Conservation (phyloP, 2,888 invertebrate genomes). For the Torymus tubicola region DNA sequence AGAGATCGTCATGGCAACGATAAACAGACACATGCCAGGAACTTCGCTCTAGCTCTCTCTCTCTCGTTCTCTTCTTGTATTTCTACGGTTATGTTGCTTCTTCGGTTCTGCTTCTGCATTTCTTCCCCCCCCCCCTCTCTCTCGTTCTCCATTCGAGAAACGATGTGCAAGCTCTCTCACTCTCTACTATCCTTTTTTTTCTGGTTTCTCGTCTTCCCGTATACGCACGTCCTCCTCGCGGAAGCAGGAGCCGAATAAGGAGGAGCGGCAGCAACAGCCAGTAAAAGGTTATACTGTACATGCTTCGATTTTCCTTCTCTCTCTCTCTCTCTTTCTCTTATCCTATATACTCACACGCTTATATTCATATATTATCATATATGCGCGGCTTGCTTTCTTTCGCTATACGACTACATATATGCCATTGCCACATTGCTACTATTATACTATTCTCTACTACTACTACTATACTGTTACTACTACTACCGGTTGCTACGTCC, state of each 20-base stretch:
- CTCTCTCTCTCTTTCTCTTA: background rate
- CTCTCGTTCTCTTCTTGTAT: background rate
- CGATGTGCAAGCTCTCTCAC: background rate
- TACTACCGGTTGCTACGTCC: background rate
- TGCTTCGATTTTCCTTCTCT: constrained; percentile 11
- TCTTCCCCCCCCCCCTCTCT: background rate
- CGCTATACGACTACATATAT: background rate
- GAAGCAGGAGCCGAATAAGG: background rate
- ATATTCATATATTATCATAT: too few relatives aligned
- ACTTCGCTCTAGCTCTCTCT: constrained; percentile 6
- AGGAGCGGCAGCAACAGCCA: background rate
- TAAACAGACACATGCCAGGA: constrained; percentile 53
- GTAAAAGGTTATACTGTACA: constrained; percentile 49
- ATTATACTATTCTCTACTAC: too few relatives aligned
- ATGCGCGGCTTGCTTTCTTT: constrained; percentile 7
- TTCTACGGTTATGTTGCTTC: background rate
- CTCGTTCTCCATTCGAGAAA: background rate
- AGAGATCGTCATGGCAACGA: constrained; percentile 53
- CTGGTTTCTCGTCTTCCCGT: constrained; percentile 8
- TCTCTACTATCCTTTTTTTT: background rate
- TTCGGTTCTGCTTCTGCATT: background rate
- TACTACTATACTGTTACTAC: too few relatives aligned
- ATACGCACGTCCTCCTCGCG: background rate
- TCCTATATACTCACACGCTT: constrained; percentile 12
- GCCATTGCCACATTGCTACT: background rate